These are phyloP conservation scores for Byasa hedistus DNA, from an alignment of 2,888 invertebrate species.

Conservation along the genomic window DNA sequence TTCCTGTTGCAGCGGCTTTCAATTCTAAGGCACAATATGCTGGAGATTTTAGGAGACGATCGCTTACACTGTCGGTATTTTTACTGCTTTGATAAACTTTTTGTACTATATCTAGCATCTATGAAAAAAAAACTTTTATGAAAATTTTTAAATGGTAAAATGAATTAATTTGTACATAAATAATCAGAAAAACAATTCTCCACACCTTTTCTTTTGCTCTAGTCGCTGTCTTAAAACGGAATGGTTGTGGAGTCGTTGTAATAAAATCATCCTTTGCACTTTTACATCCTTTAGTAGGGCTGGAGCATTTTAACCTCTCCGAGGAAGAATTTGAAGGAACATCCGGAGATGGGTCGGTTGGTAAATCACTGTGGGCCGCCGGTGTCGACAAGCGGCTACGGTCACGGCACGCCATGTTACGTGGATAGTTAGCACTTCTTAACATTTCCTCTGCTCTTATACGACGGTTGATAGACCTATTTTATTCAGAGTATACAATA, in stretches of 20 bases:
- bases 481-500: neutral
- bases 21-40: slow-evolving; percentile 73
- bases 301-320: slow-evolving; percentile 53
- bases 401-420: slow-evolving; percentile 84
- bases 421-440: slow-evolving; percentile 82
- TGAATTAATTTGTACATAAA: no score
- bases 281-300: slow-evolving; percentile 59
- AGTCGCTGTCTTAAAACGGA: slow-evolving; percentile 75
- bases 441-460: slow-evolving; percentile 85
- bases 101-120: slow-evolving; percentile 67
- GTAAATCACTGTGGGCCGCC: slow-evolving; percentile 71
- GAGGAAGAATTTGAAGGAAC: slow-evolving; percentile 58
- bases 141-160: no score
- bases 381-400: slow-evolving; percentile 70
- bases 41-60: slow-evolving; percentile 52
- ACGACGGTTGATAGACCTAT: slow-evolving; percentile 82
- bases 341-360: slow-evolving; percentile 68
- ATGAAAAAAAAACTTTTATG: slow-evolving; percentile 31
- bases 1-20: slow-evolving; percentile 60
- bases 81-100: slow-evolving; percentile 65
- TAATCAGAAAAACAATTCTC: neutral
- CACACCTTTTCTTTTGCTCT: slow-evolving; percentile 67
- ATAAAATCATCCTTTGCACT: slow-evolving; percentile 68
- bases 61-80: slow-evolving; percentile 52
- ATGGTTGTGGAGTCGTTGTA: slow-evolving; percentile 76